phyloP scores from a whole-genome alignment of 2,113 vertebrate species.

The Nerophis lumbriciformis region DNA sequence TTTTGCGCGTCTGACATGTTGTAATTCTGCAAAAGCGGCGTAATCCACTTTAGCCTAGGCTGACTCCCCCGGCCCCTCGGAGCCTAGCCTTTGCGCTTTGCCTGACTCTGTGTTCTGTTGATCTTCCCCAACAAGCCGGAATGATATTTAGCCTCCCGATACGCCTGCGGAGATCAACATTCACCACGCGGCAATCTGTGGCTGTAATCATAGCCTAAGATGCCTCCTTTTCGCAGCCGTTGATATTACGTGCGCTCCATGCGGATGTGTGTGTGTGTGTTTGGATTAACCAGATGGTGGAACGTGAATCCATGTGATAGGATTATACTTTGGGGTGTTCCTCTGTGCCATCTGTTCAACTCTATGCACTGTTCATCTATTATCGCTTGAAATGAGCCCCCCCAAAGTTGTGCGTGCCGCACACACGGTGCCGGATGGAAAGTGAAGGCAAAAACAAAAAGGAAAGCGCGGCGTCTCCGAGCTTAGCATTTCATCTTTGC shows the following conservation, averaged over 20 bases:
- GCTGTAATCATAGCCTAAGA: conserved; percentile 84
- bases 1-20: conserved; percentile 72
- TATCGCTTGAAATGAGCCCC: conserved; percentile 60
- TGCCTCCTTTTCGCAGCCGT: conserved; percentile 83
- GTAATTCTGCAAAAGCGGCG: conserved; percentile 70
- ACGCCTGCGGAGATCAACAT: conserved; percentile 78
- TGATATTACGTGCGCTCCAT: conserved; percentile 75
- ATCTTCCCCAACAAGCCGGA: conserved; percentile 70
- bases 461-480: conserved; percentile 11
- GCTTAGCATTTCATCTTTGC: conserved; percentile 10
- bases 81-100: conserved; percentile 70
- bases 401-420: conserved; percentile 51
- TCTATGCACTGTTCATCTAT: conserved; percentile 62
- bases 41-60: conserved; percentile 78
- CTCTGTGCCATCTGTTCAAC: conserved; percentile 87
- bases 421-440: conserved; percentile 10
- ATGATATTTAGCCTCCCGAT: conserved; percentile 75
- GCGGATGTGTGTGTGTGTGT: conserved; percentile 46
- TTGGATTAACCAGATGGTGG: conserved; percentile 93
- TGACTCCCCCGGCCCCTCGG: conserved; percentile 61
- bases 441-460: conserved; percentile 9
- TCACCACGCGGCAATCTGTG: conserved; percentile 85
- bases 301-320: conserved; percentile 94
- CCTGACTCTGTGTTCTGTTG: conserved; percentile 56
- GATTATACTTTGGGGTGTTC: conserved; percentile 94